Evolutionary conservation across 1,140 invertebrate species (phyloP), one percentile per base, ranked within the genome.

Genomic region (Drosophila pruinosa): DNA sequence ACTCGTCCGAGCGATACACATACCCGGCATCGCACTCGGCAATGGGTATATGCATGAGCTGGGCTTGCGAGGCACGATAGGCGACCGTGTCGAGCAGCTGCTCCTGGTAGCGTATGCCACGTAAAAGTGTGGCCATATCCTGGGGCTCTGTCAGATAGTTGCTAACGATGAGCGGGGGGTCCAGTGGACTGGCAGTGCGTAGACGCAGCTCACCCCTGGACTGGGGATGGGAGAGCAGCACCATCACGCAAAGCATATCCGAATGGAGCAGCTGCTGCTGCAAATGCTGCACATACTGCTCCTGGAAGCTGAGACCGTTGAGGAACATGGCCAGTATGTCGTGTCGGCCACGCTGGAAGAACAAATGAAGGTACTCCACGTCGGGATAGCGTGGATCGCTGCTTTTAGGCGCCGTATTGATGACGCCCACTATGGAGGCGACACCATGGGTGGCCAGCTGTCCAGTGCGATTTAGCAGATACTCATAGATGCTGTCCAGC

Each of bases 181-280:
- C 93, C 92, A 0, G 96, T 96, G 91, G 98, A 93, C 1, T 91
- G 92, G 0, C 93, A n/a, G n/a, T 94, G 48, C 90, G 92, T 1
- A 97, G 89, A 12, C 91, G 92, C n/a, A 97, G 53, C 21, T 93
- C 92, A 1, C 97, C 97, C 54, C 92, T 92, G 1, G 95, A 96
- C 89, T 94, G 93, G 0, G 97, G 96, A 89, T 95, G 92, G 1
- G 96, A 91, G 1, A 96, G 79, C 79, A 96, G 94, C 0, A 95
- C 94, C 61, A 95, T 92, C 4, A 95, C 92, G n/a, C 73, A 64
- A 1, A 91, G n/a, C 3, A 91, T 2, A 22, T 90, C 68, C 0
- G 67, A 38, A 4, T 52, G 12, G 5, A 21, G 12, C 0, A 89
- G 36, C 1, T 41, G 63, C 0, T 4, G 48, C 14, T 61, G 67